Base-by-base conservation (phyloP, 2,113 vertebrate species). In the Cinclus mexicanus region DNA sequence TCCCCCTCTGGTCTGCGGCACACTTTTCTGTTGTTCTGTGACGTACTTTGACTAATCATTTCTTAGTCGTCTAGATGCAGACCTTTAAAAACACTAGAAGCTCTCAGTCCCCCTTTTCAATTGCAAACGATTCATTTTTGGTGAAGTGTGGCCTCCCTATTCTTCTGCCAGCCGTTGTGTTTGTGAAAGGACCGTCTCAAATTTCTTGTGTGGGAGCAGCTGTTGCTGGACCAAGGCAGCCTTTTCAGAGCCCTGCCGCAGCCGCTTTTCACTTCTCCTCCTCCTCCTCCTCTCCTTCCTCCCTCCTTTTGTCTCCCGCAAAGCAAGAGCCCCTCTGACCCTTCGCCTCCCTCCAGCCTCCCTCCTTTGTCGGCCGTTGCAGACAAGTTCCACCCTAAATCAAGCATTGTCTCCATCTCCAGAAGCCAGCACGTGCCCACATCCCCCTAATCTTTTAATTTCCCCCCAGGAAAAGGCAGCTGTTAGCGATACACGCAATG, bases 151-250 rank as follows among this genome's bases (percentile, higher is more conserved):
- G 98, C 97, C 97, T 96, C 97, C 94, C 97, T 92, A 98, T 98
- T 98, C 98, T 98, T 98, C 97, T 95, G 95, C 79, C 7, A 89
- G 94, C 98, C 96, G 98, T 98, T 99, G 98, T 98, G 97, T 98
- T 98, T 98, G 98, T 99, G 98, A 99, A 99, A 98, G 98, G 98
- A 98, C 97, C 98, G 97, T 98, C 98, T 99, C 98, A 98, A 98
- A 99, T 99, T 99, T 99, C 99, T 98, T 98, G 97, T 98, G 97
- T 98, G 75, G 96, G 97, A 98, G 98, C 99, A 99, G 99, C 99
- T 99, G 99, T 98, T 97, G 95, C 97, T 83, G 97, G 97, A 97
- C 97, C 92, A 87, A 97, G 96, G 97, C 95, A 60, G 97, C 95
- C 97, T 97, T 98, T 98, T 98, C 98, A 98, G 95, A 95, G 96